Evolutionary conservation across 1,140 invertebrate genomes (phyloP).

Genomic region (Babylonia areolata): DNA sequence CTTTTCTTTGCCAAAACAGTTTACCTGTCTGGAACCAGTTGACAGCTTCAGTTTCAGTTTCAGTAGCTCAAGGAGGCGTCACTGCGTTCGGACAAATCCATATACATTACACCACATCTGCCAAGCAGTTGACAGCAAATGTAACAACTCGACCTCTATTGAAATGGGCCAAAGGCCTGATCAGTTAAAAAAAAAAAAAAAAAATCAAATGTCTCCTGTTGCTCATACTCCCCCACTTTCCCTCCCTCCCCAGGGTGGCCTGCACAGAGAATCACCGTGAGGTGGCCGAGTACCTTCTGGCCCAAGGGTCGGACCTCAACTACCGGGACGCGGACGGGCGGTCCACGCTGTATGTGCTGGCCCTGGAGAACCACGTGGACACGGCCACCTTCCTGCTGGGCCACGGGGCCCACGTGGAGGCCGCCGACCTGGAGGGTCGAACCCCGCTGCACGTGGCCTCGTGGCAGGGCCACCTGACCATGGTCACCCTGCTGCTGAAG

Average conservation of each 20-base stretch:
- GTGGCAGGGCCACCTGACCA: conserved; percentile 94
- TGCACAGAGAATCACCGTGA: conserved; percentile 90
- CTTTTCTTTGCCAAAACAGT: no score
- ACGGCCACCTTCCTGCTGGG: conserved; percentile 85
- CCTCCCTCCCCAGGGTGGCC: conserved; percentile 81
- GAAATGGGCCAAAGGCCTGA: no score
- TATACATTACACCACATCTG: no score
- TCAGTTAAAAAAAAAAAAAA: no score
- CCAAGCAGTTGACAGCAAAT: no score
- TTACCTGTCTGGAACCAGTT: no score
- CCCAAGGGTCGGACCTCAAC: conserved; percentile 90
- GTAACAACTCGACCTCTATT: no score
- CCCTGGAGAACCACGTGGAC: conserved; percentile 90
- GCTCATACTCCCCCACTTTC: no score
- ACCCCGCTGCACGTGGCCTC: conserved; percentile 94
- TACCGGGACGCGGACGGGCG: conserved; percentile 94
- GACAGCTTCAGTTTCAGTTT: no score
- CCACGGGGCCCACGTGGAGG: conserved; percentile 85
- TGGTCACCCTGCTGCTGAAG: conserved; percentile 89
- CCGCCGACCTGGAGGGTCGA: conserved; percentile 91
- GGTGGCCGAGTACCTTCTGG: conserved; percentile 76
- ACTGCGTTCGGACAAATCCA: no score
- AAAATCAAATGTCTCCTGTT: no score
- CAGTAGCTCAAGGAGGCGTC: no score
- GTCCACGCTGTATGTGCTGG: conserved; percentile 93